Evolutionary conservation across 2,797 vertebrate genomes (phyloP).

Genomic region (Lates japonicus): DNA sequence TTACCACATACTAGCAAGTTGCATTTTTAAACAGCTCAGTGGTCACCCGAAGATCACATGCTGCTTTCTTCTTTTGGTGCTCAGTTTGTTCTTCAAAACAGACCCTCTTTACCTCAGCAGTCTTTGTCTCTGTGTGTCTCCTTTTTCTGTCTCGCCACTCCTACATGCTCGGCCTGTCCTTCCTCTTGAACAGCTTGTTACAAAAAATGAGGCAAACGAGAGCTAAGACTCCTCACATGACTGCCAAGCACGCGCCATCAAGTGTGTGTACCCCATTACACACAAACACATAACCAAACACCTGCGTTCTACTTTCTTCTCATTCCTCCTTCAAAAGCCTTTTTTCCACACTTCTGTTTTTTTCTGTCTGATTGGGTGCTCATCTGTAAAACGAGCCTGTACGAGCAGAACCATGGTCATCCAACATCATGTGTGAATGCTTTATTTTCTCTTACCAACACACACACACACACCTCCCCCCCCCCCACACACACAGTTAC

Average conservation of each 20-base stretch:
- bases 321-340: not conserved
- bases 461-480: not conserved
- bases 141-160: not conserved
- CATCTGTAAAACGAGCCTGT: conserved; percentile 33
- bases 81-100: conserved; percentile 3
- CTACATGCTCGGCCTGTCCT: conserved; percentile 7
- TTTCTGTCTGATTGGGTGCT: conserved; percentile 14
- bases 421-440: conserved; percentile 20
- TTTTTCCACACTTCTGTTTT: conserved; percentile 15
- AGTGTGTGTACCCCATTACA: conserved; percentile 12
- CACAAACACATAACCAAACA: conserved; percentile 34
- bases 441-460: conserved; percentile 16
- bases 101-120: conserved; percentile 4
- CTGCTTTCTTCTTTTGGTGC: conserved; percentile 1
- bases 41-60: conserved; percentile 36
- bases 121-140: not conserved
- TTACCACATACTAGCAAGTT: conserved; percentile 37
- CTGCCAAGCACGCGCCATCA: conserved; percentile 17
- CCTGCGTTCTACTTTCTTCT: conserved; percentile 54
- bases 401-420: conserved; percentile 13
- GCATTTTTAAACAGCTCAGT: conserved; percentile 36
- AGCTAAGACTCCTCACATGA: conserved; percentile 79
- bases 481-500: not conserved
- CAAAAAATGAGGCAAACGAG: conserved; percentile 53
- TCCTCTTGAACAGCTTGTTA: conserved; percentile 53